Evolutionary conservation across 2,888 invertebrate genomes (phyloP), one percentile per base, ranked within the genome.

Genomic region (Mesopsocus fuscifrons): DNA sequence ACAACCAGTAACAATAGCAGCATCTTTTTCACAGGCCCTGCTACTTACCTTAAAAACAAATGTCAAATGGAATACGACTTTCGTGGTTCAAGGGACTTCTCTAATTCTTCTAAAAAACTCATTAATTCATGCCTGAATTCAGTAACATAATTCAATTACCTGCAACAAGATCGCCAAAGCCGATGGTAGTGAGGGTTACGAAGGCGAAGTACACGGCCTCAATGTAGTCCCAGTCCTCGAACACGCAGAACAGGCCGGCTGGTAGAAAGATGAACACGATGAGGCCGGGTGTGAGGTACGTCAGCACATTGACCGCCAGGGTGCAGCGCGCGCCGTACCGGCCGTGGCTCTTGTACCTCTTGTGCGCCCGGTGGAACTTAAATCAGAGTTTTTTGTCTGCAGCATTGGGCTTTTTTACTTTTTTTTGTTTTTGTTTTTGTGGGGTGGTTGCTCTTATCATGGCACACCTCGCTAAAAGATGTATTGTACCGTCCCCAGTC

Each of bases 111-210:
- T 30, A 11, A 11, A 30, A 30, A 30, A 30, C 9, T n/a, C n/a
- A n/a, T n/a, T n/a, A n/a, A n/a, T n/a, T n/a, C n/a, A n/a, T n/a
- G n/a, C n/a, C n/a, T n/a, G n/a, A n/a, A n/a, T n/a, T n/a, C n/a
- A n/a, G n/a, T n/a, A n/a, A n/a, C n/a, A n/a, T n/a, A n/a, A n/a
- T n/a, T n/a, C 5, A 42, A 52, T 54, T 62, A 82, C 84, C 83
- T 59, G 89, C 87, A 22, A 91, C 88, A 55, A 74, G 75, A 59
- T 91, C 91, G n/a, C 91, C 91, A 59, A 89, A 91, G 31, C 89
- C 89, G 49, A 91, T 89, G 3, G 87, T 87, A 2, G 85, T 81
- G 9, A 84, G 67, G 0, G 85, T 84, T 11, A 87, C 83, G 56
- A 84, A 89, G 16, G 85, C 78, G 55, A 82, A 91, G 58, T 89